Base-by-base conservation (phyloP, 2,888 invertebrate species). In the Meghimatium bilineatum region DNA sequence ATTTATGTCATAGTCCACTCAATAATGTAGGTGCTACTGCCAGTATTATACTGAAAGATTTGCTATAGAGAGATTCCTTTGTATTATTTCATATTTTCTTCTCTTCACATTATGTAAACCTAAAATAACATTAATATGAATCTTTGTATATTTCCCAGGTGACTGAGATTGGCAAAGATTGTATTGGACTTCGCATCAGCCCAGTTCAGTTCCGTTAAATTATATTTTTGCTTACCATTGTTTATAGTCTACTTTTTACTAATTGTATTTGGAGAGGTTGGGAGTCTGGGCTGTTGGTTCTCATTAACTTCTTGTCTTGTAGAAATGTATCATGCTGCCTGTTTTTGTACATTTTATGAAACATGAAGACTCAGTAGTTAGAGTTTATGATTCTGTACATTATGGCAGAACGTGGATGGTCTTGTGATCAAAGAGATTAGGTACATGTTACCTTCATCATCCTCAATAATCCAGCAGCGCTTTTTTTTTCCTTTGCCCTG, bases 161-260 rank as follows among this genome's bases (percentile, higher is more conserved):
- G 5, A 96, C 99, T 0, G 97, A 98, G 93, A 96, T 99, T 81
- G 99, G 98, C 1, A 97, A 97, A 93, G 97, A 98, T 91, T 96
- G 96, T 52, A 95, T 96, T 87, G 99, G 99, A 1, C 95, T 99
- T 74, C 95, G 96, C 93, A 97, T 99, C 93, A 97, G 97, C 91
- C 94, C 95, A n/a, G 94, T 95, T 87, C 96, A 96, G 87, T 94
- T 94, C 90, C 89, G 94, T 86, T 93, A 91, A 89, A 56, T n/a
- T n/a, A 63, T 63, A 56, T 14, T 20, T 14, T 56, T 20, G 23
- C 23, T n/a, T 23, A n/a, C 60, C 14, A n/a, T n/a, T 63, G 60
- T 63, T 6, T 63, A 12, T n/a, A n/a, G 60, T 63, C 60, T 63
- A 12, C 12, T n/a, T 26, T 63, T 56, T 17, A 23, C 3, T 12